Evolutionary conservation across 2,797 vertebrate genomes (phyloP).

Genomic region (Cynopterus sphinx): DNA sequence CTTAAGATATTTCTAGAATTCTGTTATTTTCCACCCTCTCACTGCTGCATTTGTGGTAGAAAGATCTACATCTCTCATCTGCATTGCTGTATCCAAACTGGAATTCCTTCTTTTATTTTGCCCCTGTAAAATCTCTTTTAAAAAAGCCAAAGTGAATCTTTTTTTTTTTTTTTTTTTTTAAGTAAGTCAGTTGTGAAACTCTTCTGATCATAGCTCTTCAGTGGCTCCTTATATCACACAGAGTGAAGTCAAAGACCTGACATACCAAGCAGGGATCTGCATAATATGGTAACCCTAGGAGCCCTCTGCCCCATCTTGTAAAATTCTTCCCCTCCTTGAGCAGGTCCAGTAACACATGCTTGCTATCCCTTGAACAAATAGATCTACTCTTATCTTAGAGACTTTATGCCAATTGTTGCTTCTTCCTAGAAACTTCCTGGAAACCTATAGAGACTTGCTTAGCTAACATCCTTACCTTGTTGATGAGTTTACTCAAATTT

Average conservation of each 20-base stretch:
- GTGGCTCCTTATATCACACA: background rate
- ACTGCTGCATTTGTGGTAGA: background rate
- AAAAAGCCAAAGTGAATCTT: background rate
- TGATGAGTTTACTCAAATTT: background rate
- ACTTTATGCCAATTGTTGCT: background rate
- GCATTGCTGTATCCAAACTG: accelerated
- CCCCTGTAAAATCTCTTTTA: background rate
- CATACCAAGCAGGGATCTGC: background rate
- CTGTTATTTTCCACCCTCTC: background rate
- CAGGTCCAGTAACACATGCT: background rate
- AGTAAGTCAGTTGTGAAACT: background rate
- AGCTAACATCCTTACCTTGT: background rate
- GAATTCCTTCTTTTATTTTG: background rate
- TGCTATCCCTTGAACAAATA: background rate
- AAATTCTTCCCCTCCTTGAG: background rate
- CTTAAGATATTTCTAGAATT: background rate
- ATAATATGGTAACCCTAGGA: background rate
- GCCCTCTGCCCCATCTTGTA: background rate
- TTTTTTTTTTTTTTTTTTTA: background rate
- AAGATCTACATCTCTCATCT: background rate
- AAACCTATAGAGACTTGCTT: background rate
- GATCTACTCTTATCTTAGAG: background rate
- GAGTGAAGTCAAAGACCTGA: background rate
- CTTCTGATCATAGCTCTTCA: background rate
- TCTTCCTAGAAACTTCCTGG: background rate